phyloP scores from a whole-genome alignment of 2,113 vertebrate species.

The Ptychochromis oligacanthus region DNA sequence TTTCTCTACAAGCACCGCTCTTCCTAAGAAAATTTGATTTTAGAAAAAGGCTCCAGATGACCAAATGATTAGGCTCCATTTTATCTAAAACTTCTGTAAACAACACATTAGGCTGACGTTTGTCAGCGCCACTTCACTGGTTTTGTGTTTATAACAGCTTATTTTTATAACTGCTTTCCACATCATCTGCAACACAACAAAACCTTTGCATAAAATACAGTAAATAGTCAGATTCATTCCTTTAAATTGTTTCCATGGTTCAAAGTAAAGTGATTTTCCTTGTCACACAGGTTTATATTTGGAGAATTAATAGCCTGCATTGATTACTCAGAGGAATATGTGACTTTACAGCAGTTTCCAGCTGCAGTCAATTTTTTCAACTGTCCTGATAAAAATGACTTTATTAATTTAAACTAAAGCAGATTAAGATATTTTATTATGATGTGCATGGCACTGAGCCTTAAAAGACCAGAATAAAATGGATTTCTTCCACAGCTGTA shows the following conservation, averaged over 20 bases:
- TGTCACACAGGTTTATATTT: conserved; percentile 3
- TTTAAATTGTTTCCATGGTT: neutral
- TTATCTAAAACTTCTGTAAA: conserved; percentile 50
- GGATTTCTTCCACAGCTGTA: neutral
- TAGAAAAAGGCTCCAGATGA: conserved; percentile 43
- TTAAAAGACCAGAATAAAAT: neutral
- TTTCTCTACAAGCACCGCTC: conserved; percentile 32
- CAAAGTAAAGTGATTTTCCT: neutral
- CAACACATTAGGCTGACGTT: conserved; percentile 28
- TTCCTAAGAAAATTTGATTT: conserved; percentile 60
- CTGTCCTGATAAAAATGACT: neutral
- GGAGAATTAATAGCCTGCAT: neutral
- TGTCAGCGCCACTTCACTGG: conserved; percentile 9
- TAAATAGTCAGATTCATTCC: neutral
- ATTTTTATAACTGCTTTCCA: neutral
- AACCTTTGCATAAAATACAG: neutral
- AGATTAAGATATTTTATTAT: conserved; percentile 2
- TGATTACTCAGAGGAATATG: conserved; percentile 4
- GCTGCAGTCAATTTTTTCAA: neutral
- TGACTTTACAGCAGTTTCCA: neutral
- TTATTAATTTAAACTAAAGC: neutral
- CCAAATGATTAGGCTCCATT: conserved; percentile 52
- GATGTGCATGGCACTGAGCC: neutral
- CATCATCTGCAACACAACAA: neutral
- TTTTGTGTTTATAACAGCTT: neutral